Base-by-base conservation (phyloP, 2,888 invertebrate species). In the Parnassius mnemosyne region DNA sequence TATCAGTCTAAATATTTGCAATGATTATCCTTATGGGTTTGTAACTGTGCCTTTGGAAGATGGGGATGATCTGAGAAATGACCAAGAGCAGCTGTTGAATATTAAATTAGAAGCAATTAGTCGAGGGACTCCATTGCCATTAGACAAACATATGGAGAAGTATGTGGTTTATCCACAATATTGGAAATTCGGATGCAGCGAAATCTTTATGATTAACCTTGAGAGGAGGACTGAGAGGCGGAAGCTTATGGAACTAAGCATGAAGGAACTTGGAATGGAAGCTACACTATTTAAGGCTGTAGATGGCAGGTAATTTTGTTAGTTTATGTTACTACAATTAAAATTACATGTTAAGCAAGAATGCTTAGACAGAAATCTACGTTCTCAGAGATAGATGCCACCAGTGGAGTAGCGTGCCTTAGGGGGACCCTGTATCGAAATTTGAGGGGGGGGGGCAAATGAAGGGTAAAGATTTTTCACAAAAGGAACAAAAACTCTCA, bases 171-270 rank as follows among this genome's bases (percentile, higher is more conserved):
- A 84, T 67, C 92, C 92, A 0, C 67, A 80, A 13, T 92, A 92
- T 58, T 94, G 95, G 71, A 95, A 93, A 62, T 86, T 96, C 51
- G 94, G 94, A 0, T 94, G 97, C 68, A 95, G 96, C 79, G 93
- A 95, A 77, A 94, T 99, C 57, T 99, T 94, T 78, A 94, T 99
- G 94, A 98, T 99, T 13, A 99, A 99, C 87, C 89, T 99, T 66
- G 90, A 94, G 67, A 90, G 99, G 61, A 92, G 99, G 60, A 93
- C 94, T 0, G 97, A 98, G 74, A 92, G 98, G 64, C 89, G 96
- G 51, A 75, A 81, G 9, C 92, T 97, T 71, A 99, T 99, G 99
- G 83, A 94, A 61, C 78, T 90, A 47, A 94, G 95, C 65, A 96
- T 99, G 71, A 92, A 94, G 53, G 95, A 96, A 72, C 87, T 99